Evolutionary conservation across 1,140 invertebrate species (phyloP).

Genomic region (Eriosoma lanigerum): DNA sequence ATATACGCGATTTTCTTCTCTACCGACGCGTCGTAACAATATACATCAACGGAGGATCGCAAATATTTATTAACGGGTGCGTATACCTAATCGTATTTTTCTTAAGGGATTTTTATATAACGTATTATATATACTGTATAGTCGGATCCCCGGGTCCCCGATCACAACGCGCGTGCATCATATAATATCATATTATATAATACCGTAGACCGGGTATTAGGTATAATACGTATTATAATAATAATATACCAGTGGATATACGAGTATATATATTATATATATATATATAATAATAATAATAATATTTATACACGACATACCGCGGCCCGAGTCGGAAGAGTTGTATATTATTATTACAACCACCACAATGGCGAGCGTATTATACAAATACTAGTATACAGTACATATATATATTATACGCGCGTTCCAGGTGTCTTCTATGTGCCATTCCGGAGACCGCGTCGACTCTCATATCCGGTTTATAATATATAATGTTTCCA

Average conservation of each 20-base stretch:
- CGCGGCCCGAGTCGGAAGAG: slow-evolving; percentile 31
- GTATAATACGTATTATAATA: neutral
- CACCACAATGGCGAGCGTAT: too few relatives aligned
- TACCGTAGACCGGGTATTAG: too few relatives aligned
- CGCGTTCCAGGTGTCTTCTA: slow-evolving; percentile 50
- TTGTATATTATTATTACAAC: too few relatives aligned
- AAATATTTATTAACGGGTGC: slow-evolving; percentile 43
- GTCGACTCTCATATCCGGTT: slow-evolving; percentile 38
- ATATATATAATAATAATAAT: slow-evolving; percentile 3
- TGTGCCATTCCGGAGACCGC: slow-evolving; percentile 47
- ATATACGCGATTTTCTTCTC: too few relatives aligned
- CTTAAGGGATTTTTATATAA: slow-evolving; percentile 24
- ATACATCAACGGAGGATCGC: slow-evolving; percentile 8
- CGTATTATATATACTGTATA: too few relatives aligned
- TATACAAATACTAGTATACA: too few relatives aligned
- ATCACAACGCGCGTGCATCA: neutral
- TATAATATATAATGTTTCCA: slow-evolving; percentile 35
- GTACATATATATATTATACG: too few relatives aligned
- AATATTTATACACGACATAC: neutral
- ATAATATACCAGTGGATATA: too few relatives aligned
- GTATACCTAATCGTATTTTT: slow-evolving; percentile 43
- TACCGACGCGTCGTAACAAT: too few relatives aligned
- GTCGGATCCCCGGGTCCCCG: neutral
- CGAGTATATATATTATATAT: slow-evolving; percentile 34
- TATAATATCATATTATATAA: neutral